Evolutionary conservation across 2,888 invertebrate genomes (phyloP), one percentile per base, ranked within the genome.

Genomic region (Pteria penguin): DNA sequence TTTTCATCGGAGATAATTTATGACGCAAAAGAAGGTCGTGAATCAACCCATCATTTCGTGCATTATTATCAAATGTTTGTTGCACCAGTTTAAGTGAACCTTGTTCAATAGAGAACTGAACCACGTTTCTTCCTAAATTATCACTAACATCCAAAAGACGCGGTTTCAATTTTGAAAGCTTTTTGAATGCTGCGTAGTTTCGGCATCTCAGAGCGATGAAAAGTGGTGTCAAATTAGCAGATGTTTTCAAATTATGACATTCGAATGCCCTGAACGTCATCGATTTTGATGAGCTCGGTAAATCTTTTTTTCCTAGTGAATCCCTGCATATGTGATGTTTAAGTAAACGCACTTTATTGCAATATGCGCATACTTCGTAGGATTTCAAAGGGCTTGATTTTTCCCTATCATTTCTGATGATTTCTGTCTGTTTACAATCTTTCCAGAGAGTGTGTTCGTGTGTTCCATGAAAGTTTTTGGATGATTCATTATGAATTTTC

Each of bases 41-140:
- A 8, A 70, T 45, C 14, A 70, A 61, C 2, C 60, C 45, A 22
- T 33, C 22, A 29, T 58, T 22, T 45, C 24, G 2, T 45, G 36
- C 31, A 4, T 18, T 29, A 11, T 71, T 18, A 1, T 72, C 72
- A 2, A 57, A 4, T 18, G 68, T 26, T 2, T 45, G 2, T 62
- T 76, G 67, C 3, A 76, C 68, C 14, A 68, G 29, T 72, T 66
- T 72, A 29, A 72, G 55, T 2, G 72, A 72, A 32, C 52, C 62
- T 32, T 57, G 61, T 8, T 76, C 72, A 27, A 76, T 52, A n/a
- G 76, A 72, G 14, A 72, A 68, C 2, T 68, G 31, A 18, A 76
- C 18, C 18, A 67, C 22, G 29, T 45, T 66, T 5, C 68, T 61
- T 29, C 58, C 62, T n/a, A 62, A 31, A 18, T 57, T 58, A 26